Evolutionary conservation across 2,113 vertebrate genomes (phyloP).

Genomic region (Fregata magnificens): DNA sequence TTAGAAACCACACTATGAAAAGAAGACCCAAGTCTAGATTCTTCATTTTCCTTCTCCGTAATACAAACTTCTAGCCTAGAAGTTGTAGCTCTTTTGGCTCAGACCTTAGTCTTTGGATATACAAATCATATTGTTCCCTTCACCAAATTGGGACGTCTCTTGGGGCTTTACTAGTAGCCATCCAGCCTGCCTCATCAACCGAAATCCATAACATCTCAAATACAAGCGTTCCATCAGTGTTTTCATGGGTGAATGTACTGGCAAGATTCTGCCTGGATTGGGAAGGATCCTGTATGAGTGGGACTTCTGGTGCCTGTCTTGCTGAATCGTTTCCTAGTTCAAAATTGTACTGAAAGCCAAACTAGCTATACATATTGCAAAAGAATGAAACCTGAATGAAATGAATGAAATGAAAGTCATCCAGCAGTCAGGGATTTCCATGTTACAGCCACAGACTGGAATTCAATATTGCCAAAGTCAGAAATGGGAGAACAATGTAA

Average conservation of each 20-base stretch:
- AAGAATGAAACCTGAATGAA: neutral
- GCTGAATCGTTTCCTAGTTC: neutral
- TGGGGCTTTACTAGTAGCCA: neutral
- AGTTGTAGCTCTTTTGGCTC: neutral
- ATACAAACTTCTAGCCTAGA: neutral
- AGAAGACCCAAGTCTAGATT: neutral
- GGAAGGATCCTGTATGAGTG: neutral
- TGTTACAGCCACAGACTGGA: neutral
- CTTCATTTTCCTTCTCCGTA: neutral
- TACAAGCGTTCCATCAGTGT: neutral
- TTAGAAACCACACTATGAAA: neutral
- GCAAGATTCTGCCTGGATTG: neutral
- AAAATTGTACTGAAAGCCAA: neutral
- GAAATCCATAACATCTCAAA: neutral
- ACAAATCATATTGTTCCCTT: neutral
- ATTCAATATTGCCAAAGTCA: neutral
- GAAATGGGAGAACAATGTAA: neutral
- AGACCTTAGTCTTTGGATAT: neutral
- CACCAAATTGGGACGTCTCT: neutral
- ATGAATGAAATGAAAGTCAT: neutral
- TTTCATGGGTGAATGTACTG: neutral
- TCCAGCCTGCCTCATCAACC: neutral
- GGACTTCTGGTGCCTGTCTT: neutral
- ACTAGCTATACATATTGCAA: neutral
- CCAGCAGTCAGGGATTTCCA: neutral